Evolutionary conservation across 1,140 invertebrate species (phyloP).

Genomic region (Hydropsyche tenuis): DNA sequence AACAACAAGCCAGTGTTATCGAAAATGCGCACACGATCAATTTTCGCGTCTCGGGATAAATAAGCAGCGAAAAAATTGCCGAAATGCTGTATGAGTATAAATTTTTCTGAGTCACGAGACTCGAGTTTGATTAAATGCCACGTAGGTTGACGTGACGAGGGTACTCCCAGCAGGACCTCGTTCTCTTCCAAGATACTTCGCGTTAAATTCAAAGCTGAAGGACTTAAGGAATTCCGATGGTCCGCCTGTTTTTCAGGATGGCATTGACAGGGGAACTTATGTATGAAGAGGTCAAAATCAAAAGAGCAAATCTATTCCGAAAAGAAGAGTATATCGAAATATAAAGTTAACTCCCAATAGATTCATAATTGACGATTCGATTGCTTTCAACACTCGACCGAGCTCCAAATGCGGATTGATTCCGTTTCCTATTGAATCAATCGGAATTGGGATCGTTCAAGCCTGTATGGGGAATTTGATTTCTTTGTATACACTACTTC

Average conservation of each 20-base stretch:
- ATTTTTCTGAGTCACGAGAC: not conserved
- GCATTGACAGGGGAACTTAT: not conserved
- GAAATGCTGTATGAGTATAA: not conserved
- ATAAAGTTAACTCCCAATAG: not conserved
- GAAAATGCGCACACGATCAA: too few relatives aligned
- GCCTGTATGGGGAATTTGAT: not conserved
- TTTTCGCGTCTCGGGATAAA: too few relatives aligned
- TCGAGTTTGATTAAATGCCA: slow-evolving; percentile 35
- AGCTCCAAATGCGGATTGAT: not conserved
- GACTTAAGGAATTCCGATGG: slow-evolving; percentile 13
- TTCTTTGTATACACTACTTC: not conserved
- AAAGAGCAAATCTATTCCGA: not conserved
- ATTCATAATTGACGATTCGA: slow-evolving; percentile 19
- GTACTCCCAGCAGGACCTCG: not conserved
- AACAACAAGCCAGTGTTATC: too few relatives aligned
- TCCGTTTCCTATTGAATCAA: slow-evolving; percentile 9
- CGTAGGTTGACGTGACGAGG: slow-evolving; percentile 21
- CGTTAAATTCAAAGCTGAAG: not conserved
- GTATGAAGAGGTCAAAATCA: not conserved
- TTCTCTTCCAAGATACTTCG: not conserved
- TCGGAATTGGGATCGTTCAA: slow-evolving; percentile 4
- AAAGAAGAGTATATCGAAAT: not conserved
- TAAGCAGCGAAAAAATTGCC: too few relatives aligned
- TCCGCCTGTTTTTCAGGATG: not conserved
- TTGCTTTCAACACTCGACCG: slow-evolving; percentile 22